Conservation (phyloP, 2,888 invertebrate genomes). For the Rotaria socialis region DNA sequence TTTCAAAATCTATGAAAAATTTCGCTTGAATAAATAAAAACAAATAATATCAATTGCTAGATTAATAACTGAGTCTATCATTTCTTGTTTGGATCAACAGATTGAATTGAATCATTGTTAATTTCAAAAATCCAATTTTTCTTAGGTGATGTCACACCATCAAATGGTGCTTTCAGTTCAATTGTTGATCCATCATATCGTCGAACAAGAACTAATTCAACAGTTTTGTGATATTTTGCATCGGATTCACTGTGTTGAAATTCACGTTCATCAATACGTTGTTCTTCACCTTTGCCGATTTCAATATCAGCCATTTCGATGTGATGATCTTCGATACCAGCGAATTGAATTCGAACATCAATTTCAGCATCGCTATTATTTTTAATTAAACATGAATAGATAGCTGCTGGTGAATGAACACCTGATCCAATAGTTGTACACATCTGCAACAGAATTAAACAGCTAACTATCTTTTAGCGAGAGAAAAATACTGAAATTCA, state of each 20-base stretch:
- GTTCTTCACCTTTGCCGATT: constrained; percentile 1
- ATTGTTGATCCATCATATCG: background rate
- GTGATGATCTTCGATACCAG: background rate
- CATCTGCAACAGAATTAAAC: too few relatives aligned
- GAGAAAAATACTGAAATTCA: too few relatives aligned
- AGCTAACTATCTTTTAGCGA: too few relatives aligned
- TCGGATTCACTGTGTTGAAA: background rate
- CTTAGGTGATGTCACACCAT: background rate
- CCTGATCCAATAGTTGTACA: too few relatives aligned
- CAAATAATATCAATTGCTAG: too few relatives aligned
- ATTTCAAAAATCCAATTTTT: constrained; percentile 9
- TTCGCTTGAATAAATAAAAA: background rate
- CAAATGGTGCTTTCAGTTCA: background rate
- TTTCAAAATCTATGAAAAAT: background rate
- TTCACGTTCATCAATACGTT: background rate
- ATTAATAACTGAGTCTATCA: background rate
- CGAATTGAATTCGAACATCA: background rate
- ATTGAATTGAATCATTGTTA: background rate
- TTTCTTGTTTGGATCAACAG: background rate
- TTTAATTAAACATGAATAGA: constrained; percentile 11
- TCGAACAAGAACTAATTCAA: background rate
- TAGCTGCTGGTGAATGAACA: background rate
- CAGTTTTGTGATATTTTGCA: background rate
- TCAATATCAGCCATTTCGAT: background rate
- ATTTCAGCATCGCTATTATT: constrained; percentile 18